phyloP scores from a whole-genome alignment of 2,888 invertebrate species.

The Tipula unca region DNA sequence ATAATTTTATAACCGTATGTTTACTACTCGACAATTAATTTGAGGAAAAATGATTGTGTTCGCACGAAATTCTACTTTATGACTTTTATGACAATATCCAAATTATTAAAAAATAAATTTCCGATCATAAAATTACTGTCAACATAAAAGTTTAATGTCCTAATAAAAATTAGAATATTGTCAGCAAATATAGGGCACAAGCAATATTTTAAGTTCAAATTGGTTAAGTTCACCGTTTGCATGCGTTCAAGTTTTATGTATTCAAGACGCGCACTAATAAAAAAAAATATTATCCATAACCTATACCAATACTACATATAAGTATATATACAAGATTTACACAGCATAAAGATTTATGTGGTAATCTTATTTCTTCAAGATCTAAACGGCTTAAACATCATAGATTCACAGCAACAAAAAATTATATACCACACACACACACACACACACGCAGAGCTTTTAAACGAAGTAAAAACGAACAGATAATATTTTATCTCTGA shows the following conservation, averaged over 20 bases:
- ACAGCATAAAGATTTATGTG: not conserved
- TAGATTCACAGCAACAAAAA: not conserved
- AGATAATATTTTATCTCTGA: not conserved
- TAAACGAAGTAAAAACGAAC: not conserved
- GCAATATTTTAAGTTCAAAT: not conserved
- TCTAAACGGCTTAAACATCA: not conserved
- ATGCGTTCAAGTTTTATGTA: not conserved
- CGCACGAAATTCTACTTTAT: not conserved
- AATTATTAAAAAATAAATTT: not conserved
- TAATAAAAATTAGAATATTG: not conserved
- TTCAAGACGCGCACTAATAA: not conserved
- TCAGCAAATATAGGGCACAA: not conserved
- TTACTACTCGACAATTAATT: not conserved
- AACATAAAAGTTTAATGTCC: not conserved
- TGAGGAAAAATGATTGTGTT: not conserved
- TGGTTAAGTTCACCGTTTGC: not conserved
- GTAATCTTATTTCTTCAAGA: not conserved
- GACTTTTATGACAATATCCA: not conserved
- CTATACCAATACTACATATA: not conserved
- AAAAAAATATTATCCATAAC: not conserved
- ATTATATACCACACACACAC: too few relatives aligned
- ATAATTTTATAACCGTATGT: not conserved
- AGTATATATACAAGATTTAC: too few relatives aligned
- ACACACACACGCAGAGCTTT: not conserved
- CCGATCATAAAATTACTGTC: not conserved